phyloP scores from a whole-genome alignment of 1,140 invertebrate genomes.

The Trissolcus basalis region DNA sequence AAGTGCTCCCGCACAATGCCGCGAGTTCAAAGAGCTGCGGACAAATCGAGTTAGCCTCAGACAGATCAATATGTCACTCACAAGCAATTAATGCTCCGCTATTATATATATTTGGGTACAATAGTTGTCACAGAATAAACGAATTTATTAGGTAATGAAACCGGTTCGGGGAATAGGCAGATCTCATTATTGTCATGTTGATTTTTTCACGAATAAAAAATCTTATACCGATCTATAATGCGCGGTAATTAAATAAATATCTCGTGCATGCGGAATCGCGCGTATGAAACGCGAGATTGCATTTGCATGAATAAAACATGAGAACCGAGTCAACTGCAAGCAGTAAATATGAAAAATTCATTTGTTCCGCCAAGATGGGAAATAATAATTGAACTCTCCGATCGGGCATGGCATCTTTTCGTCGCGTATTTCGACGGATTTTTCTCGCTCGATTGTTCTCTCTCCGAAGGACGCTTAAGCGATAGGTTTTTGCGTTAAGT shows the following conservation, averaged over 20 bases:
- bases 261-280: slow-evolving; percentile 3
- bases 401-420: too few relatives aligned
- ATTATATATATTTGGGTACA: not conserved
- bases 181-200: too few relatives aligned
- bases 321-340: too few relatives aligned
- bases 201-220: too few relatives aligned
- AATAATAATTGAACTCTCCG: too few relatives aligned
- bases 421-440: too few relatives aligned
- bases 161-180: too few relatives aligned
- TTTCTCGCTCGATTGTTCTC: too few relatives aligned
- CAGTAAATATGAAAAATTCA: slow-evolving; percentile 12
- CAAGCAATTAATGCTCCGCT: slow-evolving; percentile 19
- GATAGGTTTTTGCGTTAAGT: too few relatives aligned
- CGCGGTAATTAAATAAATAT: slow-evolving; percentile 25
- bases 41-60: slow-evolving; percentile 28
- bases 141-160: too few relatives aligned
- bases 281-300: slow-evolving; percentile 8
- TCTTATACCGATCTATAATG: too few relatives aligned
- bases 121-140: not conserved
- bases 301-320: slow-evolving; percentile 20
- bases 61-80: slow-evolving; percentile 20
- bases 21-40: slow-evolving; percentile 27
- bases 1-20: slow-evolving; percentile 22
- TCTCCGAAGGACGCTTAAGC: too few relatives aligned
- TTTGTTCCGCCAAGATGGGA: slow-evolving; percentile 2